Percentiles rank a stretch among this genome's conserved stretches.
These are phyloP conservation scores for Sesia apiformis DNA, from an alignment of 2,888 invertebrate genomes.

Conservation along the genomic window DNA sequence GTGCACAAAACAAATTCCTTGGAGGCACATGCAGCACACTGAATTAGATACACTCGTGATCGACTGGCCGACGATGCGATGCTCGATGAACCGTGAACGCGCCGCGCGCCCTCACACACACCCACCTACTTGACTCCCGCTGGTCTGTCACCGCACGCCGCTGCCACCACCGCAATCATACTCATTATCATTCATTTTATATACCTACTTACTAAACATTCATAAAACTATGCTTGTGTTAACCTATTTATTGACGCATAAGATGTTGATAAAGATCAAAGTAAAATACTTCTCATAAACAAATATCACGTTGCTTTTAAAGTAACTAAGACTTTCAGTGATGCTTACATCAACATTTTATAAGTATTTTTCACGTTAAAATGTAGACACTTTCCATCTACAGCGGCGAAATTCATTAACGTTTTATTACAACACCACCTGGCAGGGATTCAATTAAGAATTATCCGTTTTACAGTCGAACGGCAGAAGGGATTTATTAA, in stretches of 20 bases:
- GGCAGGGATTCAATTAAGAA: conserved; percentile 56
- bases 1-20: conserved; percentile 67
- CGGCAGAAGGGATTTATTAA: conserved; percentile 40
- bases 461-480: conserved; percentile 44
- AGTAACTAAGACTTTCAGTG: no score
- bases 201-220: no score
- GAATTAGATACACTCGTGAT: conserved; percentile 67
- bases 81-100: conserved; percentile 44
- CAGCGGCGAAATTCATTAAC: neutral
- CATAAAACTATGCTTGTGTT: no score
- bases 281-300: no score
- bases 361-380: no score
- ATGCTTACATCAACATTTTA: no score
- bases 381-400: neutral
- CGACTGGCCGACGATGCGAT: conserved; percentile 38
- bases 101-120: conserved; percentile 12
- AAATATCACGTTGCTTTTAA: no score
- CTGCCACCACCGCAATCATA: no score
- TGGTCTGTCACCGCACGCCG: no score
- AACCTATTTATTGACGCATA: no score
- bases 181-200: no score
- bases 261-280: no score
- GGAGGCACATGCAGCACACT: conserved; percentile 57
- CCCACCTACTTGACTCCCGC: conserved; percentile 9
- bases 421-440: conserved; percentile 49